phyloP scores from a whole-genome alignment of 30 jellyfish, hydroid and myxozoan species.

The Hydractinia symbiolongicarpus region DNA sequence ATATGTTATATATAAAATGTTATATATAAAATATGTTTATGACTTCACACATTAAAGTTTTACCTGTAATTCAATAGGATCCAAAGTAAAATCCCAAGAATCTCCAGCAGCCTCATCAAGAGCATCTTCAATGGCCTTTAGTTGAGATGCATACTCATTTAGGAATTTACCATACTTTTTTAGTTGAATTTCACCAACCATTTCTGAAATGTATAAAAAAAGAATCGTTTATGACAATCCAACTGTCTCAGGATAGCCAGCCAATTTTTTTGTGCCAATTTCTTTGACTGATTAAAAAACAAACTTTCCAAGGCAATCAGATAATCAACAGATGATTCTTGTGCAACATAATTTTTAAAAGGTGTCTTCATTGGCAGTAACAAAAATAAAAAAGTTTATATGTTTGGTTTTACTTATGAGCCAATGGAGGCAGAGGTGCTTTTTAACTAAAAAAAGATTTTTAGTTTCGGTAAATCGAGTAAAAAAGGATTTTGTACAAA shows the following conservation, averaged over 20 bases:
- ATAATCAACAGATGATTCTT: neutral
- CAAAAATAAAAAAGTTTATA: too few species aligned
- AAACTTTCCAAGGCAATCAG: neutral
- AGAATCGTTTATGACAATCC: neutral
- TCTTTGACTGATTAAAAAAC: neutral
- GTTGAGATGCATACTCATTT: conserved; percentile 87
- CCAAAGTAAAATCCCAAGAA: conserved; percentile 95
- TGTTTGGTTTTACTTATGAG: too few species aligned
- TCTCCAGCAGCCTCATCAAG: conserved; percentile 94
- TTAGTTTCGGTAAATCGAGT: too few species aligned
- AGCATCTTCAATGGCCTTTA: conserved; percentile 94
- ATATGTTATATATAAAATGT: too few species aligned
- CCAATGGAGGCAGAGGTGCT: too few species aligned
- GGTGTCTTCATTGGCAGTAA: too few species aligned
- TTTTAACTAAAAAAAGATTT: too few species aligned
- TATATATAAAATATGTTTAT: too few species aligned
- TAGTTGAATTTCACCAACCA: conserved; percentile 80
- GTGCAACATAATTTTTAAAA: too few species aligned
- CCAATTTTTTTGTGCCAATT: too few species aligned
- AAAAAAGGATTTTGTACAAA: too few species aligned
- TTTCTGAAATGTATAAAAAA: conserved; percentile 30
- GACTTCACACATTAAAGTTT: too few species aligned
- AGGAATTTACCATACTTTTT: conserved; percentile 75
- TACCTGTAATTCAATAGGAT: conserved; percentile 89
- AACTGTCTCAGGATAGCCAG: neutral